phyloP scores from a whole-genome alignment of 1,140 invertebrate genomes.

The Trichomalopsis sarcophagae region DNA sequence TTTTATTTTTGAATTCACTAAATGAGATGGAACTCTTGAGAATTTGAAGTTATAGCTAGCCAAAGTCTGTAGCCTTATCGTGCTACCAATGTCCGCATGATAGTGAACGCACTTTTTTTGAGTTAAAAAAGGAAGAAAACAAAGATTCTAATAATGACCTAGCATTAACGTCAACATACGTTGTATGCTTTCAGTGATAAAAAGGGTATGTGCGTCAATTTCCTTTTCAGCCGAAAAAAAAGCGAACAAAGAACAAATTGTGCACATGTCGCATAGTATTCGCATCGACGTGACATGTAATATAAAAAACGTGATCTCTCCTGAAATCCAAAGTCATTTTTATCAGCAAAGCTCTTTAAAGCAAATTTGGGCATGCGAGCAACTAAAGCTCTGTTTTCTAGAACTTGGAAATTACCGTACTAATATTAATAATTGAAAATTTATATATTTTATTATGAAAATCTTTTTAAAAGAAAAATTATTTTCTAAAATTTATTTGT shows the following conservation, averaged over 20 bases:
- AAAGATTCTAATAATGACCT: slow-evolving; percentile 3
- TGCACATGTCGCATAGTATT: background rate
- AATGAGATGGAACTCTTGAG: too few relatives aligned
- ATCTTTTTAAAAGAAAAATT: background rate
- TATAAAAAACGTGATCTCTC: slow-evolving; percentile 12
- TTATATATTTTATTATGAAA: background rate
- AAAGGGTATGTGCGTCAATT: background rate
- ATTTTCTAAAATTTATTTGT: slow-evolving; percentile 5
- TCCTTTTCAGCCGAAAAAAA: background rate
- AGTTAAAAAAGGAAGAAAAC: slow-evolving; percentile 14
- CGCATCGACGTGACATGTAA: background rate
- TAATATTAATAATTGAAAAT: background rate
- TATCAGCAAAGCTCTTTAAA: slow-evolving; percentile 20
- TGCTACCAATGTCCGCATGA: slow-evolving; percentile 11
- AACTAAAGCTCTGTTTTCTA: background rate
- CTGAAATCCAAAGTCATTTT: slow-evolving; percentile 34
- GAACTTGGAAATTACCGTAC: background rate
- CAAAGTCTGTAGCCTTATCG: too few relatives aligned
- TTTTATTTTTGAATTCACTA: too few relatives aligned
- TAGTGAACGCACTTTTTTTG: background rate
- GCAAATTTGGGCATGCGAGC: background rate
- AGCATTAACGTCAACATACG: background rate
- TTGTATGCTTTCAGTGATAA: slow-evolving; percentile 5
- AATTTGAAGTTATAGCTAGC: too few relatives aligned
- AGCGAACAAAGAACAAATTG: background rate